Percentiles rank a stretch among this genome's conserved stretches.
phyloP scores from a whole-genome alignment of 2,888 invertebrate genomes.

The Hyalella azteca region DNA sequence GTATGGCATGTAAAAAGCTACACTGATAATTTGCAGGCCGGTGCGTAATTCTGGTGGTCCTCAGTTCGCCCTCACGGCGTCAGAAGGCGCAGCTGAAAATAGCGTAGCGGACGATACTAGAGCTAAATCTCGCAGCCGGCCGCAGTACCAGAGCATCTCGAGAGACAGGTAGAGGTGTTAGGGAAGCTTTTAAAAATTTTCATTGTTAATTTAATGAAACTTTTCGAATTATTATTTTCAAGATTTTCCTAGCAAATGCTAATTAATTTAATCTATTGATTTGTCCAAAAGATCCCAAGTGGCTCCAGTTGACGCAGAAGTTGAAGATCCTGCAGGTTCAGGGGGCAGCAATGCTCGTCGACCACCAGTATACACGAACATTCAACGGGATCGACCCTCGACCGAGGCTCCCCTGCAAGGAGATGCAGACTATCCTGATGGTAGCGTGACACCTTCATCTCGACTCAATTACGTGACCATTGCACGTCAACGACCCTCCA shows the following conservation, averaged over 20 bases:
- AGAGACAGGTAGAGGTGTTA: constrained; percentile 67
- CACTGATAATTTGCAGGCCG: not conserved
- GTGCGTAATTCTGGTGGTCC: constrained; percentile 48
- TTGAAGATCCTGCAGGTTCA: constrained; percentile 1
- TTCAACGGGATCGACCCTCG: constrained; percentile 37
- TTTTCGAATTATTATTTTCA: too few species aligned
- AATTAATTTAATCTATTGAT: too few species aligned
- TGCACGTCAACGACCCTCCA: constrained; percentile 28
- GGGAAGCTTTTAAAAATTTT: too few species aligned
- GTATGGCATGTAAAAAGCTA: too few species aligned
- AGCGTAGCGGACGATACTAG: constrained; percentile 62
- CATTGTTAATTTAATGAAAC: too few species aligned
- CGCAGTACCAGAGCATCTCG: constrained; percentile 76
- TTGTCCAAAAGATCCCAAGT: too few species aligned
- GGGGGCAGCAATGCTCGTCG: constrained; percentile 23
- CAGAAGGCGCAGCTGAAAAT: not conserved
- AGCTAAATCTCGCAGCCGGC: constrained; percentile 63
- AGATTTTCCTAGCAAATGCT: too few species aligned
- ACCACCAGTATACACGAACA: constrained; percentile 27
- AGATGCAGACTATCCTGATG: not conserved
- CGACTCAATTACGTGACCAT: constrained; percentile 47
- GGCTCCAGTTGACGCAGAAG: too few species aligned
- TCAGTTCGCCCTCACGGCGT: constrained; percentile 34
- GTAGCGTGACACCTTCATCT: not conserved
- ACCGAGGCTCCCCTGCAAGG: not conserved